phyloP scores from a whole-genome alignment of 2,797 vertebrate species.

The Xiphorhynchus erythropygius region DNA sequence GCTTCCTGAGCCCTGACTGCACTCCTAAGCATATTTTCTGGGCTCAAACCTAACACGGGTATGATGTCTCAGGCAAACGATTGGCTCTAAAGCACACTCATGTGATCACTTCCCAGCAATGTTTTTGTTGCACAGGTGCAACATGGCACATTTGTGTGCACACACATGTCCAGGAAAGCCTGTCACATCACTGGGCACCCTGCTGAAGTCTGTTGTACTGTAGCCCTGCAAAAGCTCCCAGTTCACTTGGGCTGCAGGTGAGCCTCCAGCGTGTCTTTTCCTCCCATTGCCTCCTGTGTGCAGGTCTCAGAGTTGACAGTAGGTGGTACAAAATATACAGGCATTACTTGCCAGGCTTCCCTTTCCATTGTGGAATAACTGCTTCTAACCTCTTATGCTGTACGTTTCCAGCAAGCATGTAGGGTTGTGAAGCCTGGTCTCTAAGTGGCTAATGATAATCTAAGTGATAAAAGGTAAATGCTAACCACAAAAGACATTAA shows the following conservation, averaged over 20 bases:
- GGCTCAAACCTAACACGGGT: neutral
- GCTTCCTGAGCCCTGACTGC: neutral
- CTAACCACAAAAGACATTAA: neutral
- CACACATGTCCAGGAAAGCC: fast-evolving
- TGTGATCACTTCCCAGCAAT: neutral
- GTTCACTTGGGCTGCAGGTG: neutral
- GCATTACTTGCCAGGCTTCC: neutral
- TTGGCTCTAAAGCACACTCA: neutral
- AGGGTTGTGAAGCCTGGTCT: neutral
- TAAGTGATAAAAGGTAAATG: neutral
- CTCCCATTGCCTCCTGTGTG: neutral
- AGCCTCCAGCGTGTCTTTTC: neutral
- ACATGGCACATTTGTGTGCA: fast-evolving
- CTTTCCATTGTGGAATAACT: neutral
- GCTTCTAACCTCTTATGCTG: neutral
- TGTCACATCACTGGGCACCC: neutral
- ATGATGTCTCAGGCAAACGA: fast-evolving
- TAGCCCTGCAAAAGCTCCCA: neutral
- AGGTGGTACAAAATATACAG: conserved; percentile 12
- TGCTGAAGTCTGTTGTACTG: neutral
- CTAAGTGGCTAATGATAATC: neutral
- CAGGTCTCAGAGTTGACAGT: neutral
- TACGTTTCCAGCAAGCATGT: neutral
- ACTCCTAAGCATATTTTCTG: neutral
- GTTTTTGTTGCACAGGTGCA: neutral